These are phyloP conservation scores for Erebia palarica DNA, from an alignment of 2,888 invertebrate species.

Conservation along the genomic window DNA sequence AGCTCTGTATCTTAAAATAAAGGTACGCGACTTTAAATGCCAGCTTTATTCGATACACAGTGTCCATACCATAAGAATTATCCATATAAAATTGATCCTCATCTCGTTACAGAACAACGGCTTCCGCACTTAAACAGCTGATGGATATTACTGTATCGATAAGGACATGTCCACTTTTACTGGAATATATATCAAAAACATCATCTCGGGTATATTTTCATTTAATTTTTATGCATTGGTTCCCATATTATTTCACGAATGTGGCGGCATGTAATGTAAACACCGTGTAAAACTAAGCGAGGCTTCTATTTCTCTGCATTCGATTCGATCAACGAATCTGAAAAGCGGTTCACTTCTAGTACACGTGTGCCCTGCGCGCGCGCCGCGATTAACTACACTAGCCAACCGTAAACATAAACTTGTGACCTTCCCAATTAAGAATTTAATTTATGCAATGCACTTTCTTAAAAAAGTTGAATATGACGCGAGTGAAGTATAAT, in stretches of 20 bases:
- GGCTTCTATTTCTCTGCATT: constrained; percentile 62
- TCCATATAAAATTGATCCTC: constrained; percentile 70
- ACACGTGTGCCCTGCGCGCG: constrained; percentile 78
- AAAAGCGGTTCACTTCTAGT: constrained; percentile 76
- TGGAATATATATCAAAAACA: constrained; percentile 66
- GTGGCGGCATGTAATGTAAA: constrained; percentile 47
- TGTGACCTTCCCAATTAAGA: constrained; percentile 79
- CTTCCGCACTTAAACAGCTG: constrained; percentile 57
- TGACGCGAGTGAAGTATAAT: constrained; percentile 50
- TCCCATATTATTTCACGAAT: constrained; percentile 34
- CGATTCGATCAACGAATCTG: constrained; percentile 57
- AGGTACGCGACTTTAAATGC: constrained; percentile 12
- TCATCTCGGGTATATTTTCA: constrained; percentile 45
- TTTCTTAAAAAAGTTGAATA: constrained; percentile 61
- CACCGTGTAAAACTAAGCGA: constrained; percentile 76
- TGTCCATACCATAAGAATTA: constrained; percentile 67
- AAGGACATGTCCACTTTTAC: constrained; percentile 76
- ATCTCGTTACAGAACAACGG: constrained; percentile 66
- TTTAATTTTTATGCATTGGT: constrained; percentile 29
- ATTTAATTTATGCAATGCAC: constrained; percentile 79
- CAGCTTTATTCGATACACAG: constrained; percentile 8
- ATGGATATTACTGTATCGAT: constrained; percentile 73
- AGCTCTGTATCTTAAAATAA: constrained; percentile 9
- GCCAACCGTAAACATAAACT: constrained; percentile 52
- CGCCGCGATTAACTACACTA: constrained; percentile 71